Conservation (phyloP, 2,113 vertebrate genomes). For the Bothrops jararaca region DNA sequence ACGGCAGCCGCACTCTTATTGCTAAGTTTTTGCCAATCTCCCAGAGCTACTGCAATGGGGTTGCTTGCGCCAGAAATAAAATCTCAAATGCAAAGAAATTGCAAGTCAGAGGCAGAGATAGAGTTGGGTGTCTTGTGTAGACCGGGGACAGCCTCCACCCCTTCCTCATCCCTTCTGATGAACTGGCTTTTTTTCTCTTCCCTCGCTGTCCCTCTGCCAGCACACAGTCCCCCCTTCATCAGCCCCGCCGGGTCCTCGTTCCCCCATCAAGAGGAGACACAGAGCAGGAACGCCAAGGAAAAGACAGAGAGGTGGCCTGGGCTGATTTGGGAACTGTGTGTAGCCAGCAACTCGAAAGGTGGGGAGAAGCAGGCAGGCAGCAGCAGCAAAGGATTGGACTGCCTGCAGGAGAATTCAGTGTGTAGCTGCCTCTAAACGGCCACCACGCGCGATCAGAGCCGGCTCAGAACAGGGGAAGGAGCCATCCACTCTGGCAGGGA, state of each 20-base stretch:
- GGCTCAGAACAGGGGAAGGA: not conserved
- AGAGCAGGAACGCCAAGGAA: not conserved
- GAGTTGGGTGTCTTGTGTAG: not conserved
- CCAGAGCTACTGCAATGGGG: not conserved
- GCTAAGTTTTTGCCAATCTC: not conserved
- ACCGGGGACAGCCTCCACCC: not conserved
- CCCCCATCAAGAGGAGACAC: not conserved
- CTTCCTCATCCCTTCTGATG: not conserved
- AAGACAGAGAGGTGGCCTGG: too few species aligned
- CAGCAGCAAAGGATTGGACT: not conserved
- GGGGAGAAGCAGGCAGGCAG: not conserved
- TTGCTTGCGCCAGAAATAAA: not conserved
- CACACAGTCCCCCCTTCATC: too few species aligned
- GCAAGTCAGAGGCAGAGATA: not conserved
- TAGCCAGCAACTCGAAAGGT: not conserved
- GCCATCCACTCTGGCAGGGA: not conserved
- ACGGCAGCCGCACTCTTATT: too few species aligned
- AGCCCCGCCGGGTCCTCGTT: not conserved
- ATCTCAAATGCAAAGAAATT: not conserved
- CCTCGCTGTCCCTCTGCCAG: not conserved
- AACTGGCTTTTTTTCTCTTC: not conserved
- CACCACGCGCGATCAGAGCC: slow-evolving; percentile 12
- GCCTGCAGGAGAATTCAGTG: not conserved
- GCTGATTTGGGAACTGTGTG: not conserved
- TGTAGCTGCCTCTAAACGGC: slow-evolving; percentile 37